phyloP scores from a whole-genome alignment of 1,140 invertebrate genomes.

The Alviniconcha marisindica region DNA sequence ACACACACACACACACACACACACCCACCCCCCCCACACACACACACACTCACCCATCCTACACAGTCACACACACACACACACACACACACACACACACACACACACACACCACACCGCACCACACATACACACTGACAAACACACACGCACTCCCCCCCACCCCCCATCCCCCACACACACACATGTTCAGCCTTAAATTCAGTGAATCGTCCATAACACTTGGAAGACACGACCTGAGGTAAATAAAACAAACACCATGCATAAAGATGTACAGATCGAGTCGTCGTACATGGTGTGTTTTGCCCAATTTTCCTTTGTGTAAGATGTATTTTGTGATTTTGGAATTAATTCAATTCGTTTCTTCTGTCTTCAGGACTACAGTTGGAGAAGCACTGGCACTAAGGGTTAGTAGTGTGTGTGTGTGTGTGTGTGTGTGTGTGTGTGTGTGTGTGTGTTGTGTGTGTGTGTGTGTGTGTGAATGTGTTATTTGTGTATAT shows the following conservation, averaged over 20 bases:
- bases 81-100: neutral
- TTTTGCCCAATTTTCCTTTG: no score
- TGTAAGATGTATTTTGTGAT: neutral
- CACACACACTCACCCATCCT: neutral
- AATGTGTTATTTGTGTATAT: no score
- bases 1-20: neutral
- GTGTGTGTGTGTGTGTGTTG: neutral
- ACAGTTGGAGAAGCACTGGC: constrained; percentile 51
- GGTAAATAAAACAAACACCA: no score
- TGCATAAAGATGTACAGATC: no score
- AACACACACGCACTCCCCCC: no score
- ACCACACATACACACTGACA: no score
- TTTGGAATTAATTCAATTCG: neutral
- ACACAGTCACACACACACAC: neutral
- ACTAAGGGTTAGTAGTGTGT: constrained; percentile 43
- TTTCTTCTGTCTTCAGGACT: constrained; percentile 49
- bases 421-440: neutral
- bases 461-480: neutral
- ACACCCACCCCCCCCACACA: neutral
- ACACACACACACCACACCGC: no score
- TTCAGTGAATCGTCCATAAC: no score
- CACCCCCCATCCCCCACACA: no score
- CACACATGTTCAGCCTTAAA: no score
- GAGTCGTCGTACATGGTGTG: no score
- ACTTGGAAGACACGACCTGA: no score